Percentiles rank a stretch among this genome's conserved stretches.
These are phyloP conservation scores for Pseudonaja textilis DNA, from an alignment of 2,113 vertebrate species.

Conservation along the genomic window DNA sequence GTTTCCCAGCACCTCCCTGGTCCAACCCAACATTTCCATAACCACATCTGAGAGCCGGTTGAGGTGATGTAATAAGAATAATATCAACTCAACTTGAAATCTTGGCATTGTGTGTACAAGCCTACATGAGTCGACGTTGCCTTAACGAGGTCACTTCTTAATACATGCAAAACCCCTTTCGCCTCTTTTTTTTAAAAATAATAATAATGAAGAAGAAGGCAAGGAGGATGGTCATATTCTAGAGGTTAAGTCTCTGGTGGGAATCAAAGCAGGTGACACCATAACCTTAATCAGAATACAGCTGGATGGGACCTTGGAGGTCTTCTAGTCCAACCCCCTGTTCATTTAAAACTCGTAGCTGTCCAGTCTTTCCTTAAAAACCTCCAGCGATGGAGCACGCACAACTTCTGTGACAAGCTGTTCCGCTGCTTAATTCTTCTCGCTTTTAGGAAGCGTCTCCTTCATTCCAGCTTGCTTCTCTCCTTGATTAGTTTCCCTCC, in stretches of 20 bases:
- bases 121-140: not conserved
- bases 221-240: not conserved
- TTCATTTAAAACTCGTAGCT: not conserved
- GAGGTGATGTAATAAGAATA: no score
- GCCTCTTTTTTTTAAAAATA: not conserved
- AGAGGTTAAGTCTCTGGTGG: not conserved
- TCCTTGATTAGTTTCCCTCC: no score
- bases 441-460: no score
- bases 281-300: not conserved
- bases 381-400: no score
- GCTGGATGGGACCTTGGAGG: not conserved
- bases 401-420: no score
- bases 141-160: not conserved
- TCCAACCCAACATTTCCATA: not conserved
- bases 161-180: not conserved
- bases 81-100: not conserved
- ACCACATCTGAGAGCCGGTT: not conserved
- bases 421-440: no score
- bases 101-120: not conserved
- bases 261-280: not conserved
- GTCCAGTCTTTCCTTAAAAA: no score
- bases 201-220: not conserved
- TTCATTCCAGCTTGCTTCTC: no score
- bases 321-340: not conserved
- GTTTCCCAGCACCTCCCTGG: not conserved